A percentile compares a stretch with the other conserved stretches of the same genome.
These are phyloP conservation scores for Polymixis lichenea DNA, from an alignment of 2,888 invertebrate genomes.

Conservation along the genomic window DNA sequence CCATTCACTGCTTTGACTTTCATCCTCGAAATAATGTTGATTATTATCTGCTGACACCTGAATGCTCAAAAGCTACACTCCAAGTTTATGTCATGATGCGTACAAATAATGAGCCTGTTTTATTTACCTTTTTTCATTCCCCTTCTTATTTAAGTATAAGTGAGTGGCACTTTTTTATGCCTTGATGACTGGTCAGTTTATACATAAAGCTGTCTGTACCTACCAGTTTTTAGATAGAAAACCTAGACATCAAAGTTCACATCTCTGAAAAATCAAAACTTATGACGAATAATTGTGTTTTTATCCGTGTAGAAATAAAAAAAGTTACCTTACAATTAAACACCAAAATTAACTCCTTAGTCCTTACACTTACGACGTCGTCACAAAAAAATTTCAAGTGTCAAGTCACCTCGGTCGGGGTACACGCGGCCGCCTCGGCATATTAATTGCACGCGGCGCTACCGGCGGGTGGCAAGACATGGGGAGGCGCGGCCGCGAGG, in stretches of 20 bases:
- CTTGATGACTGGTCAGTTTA: neutral
- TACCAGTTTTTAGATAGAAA: too few relatives aligned
- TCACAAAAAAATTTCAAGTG: conserved; percentile 68
- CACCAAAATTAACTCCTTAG: neutral
- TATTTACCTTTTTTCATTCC: too few relatives aligned
- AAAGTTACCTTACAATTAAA: neutral
- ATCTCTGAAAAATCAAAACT: too few relatives aligned
- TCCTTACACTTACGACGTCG: neutral
- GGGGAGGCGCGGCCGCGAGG: conserved; percentile 87
- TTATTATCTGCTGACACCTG: too few relatives aligned
- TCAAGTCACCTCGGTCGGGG: conserved; percentile 68
- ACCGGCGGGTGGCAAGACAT: conserved; percentile 87
- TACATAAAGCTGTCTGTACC: too few relatives aligned
- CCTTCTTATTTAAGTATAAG: too few relatives aligned
- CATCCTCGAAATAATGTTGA: too few relatives aligned
- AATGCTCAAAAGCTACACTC: neutral
- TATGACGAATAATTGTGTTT: too few relatives aligned
- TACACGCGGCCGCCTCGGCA: conserved; percentile 89
- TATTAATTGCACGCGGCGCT: conserved; percentile 91
- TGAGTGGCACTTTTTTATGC: neutral
- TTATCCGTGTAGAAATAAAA: too few relatives aligned
- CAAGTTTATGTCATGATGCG: neutral
- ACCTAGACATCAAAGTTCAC: too few relatives aligned
- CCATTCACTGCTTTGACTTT: neutral
- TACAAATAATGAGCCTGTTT: neutral